Base-by-base conservation (phyloP, 2,888 invertebrate species). In the Parthenolecanium corni region DNA sequence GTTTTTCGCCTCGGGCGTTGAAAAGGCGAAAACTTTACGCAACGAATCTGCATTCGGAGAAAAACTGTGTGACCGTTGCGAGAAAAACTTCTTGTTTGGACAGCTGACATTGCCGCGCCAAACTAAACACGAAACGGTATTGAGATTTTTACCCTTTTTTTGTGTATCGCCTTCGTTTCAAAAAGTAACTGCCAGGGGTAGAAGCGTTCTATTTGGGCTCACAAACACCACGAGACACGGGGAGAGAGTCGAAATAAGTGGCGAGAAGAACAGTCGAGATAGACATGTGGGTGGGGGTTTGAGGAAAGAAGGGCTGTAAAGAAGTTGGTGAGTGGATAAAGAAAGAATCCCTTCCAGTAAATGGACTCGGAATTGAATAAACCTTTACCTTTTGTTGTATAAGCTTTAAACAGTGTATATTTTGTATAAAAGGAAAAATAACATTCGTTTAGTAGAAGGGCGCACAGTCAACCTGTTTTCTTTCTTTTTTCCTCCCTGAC, bases 21-120 rank as follows among this genome's bases (percentile, higher is more conserved):
- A 31, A 31, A 31, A 6, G 31, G 31, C 31, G 31, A 31, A 31
- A 31, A 31, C 31, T 31, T 31, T 31, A n/a, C 31, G 9, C 23
- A 51, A 61, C 61, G 61, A 61, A 61, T 61, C 61, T 61, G 61
- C 61, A 61, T 61, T 61, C 51, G 20, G 51, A 18, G 25, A 24
- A 9, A n/a, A 51, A 61, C 49, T 31, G 38, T 49, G 61, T 61
- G 61, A 61, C 61, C 61, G 61, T 49, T 16, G 61, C 61, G 61
- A 61, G 61, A 61, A 61, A 61, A 61, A 61, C 49, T 61, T 61
- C 49, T 46, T 61, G 61, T 61, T 61, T 61, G 61, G 61, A 61
- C 61, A 61, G 61, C 61, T 61, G 61, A 61, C 61, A 61, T 61
- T 49, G 61, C 31, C 61, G 61, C 61, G 51, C 49, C 49, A 61